These are phyloP conservation scores for Neoascia interrupta DNA, from an alignment of 2,888 invertebrate species.

Conservation along the genomic window DNA sequence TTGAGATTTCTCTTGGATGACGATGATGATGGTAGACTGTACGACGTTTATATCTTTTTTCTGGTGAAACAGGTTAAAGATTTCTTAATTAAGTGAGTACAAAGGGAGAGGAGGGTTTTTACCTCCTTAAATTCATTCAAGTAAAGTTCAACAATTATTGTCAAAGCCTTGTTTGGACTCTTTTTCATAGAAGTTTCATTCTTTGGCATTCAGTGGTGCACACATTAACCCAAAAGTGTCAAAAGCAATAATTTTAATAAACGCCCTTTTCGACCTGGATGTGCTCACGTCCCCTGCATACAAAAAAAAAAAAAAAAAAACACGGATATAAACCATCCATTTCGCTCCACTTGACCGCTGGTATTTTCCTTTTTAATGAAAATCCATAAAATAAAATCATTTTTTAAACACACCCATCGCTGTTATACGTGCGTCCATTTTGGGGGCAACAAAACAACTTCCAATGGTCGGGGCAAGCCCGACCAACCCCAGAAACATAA, in stretches of 20 bases:
- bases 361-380: constrained; percentile 7
- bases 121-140: too few relatives aligned
- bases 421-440: constrained; percentile 16
- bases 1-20: not conserved
- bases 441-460: constrained; percentile 18
- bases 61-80: too few relatives aligned
- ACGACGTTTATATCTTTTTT: too few relatives aligned
- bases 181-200: too few relatives aligned
- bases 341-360: constrained; percentile 11
- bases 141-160: too few relatives aligned
- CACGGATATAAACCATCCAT: not conserved
- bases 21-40: too few relatives aligned
- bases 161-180: too few relatives aligned
- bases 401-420: constrained; percentile 17
- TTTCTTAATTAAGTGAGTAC: too few relatives aligned
- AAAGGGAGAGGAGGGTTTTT: too few relatives aligned
- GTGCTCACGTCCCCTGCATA: not conserved
- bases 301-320: not conserved
- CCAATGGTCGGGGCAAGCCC: not conserved
- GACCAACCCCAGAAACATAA: constrained; percentile 31
- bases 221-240: too few relatives aligned
- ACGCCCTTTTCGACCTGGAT: not conserved
- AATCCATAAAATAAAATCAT: not conserved
- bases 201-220: too few relatives aligned
- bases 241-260: too few relatives aligned